A percentile compares a stretch with the other conserved stretches of the same genome.
phyloP scores from a whole-genome alignment of 2,797 vertebrate genomes.

The Malacoctenus gilli region DNA sequence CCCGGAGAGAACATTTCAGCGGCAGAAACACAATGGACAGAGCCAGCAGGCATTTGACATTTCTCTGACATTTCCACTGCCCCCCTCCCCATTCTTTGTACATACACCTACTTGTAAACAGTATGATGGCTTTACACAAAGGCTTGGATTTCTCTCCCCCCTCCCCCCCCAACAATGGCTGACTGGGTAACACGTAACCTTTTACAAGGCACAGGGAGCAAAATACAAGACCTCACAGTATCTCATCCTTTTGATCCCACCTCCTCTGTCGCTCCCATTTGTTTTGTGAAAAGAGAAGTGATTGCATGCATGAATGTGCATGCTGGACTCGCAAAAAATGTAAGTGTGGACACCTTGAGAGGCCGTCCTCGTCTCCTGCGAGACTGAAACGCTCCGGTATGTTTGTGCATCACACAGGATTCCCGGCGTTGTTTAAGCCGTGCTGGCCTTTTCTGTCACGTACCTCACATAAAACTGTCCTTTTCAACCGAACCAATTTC shows the following conservation, averaged over 20 bases:
- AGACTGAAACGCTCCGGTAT: not conserved
- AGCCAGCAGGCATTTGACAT: slow-evolving; percentile 83
- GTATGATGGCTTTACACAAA: slow-evolving; percentile 78
- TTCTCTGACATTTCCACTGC: slow-evolving; percentile 82
- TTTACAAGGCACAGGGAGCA: slow-evolving; percentile 70
- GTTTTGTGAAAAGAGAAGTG: slow-evolving; percentile 43
- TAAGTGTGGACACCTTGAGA: slow-evolving; percentile 7
- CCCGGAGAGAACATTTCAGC: slow-evolving; percentile 70
- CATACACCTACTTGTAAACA: slow-evolving; percentile 78
- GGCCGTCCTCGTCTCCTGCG: not conserved
- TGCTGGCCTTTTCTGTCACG: not conserved
- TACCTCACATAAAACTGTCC: slow-evolving; percentile 28
- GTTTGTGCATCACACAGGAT: slow-evolving; percentile 8
- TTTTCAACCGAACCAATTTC: slow-evolving; percentile 18
- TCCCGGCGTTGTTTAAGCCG: slow-evolving; percentile 4
- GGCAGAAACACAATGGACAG: slow-evolving; percentile 65
- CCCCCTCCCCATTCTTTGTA: slow-evolving; percentile 72
- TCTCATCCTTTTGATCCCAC: slow-evolving; percentile 47
- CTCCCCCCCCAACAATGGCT: slow-evolving; percentile 63
- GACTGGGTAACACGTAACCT: slow-evolving; percentile 75
- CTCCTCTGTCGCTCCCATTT: slow-evolving; percentile 16
- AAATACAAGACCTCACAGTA: slow-evolving; percentile 59
- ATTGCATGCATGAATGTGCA: slow-evolving; percentile 8
- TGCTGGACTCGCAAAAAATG: slow-evolving; percentile 15
- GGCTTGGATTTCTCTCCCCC: slow-evolving; percentile 48